Evolutionary conservation across 2,113 vertebrate species (phyloP).

Genomic region (Nettapus auritus): DNA sequence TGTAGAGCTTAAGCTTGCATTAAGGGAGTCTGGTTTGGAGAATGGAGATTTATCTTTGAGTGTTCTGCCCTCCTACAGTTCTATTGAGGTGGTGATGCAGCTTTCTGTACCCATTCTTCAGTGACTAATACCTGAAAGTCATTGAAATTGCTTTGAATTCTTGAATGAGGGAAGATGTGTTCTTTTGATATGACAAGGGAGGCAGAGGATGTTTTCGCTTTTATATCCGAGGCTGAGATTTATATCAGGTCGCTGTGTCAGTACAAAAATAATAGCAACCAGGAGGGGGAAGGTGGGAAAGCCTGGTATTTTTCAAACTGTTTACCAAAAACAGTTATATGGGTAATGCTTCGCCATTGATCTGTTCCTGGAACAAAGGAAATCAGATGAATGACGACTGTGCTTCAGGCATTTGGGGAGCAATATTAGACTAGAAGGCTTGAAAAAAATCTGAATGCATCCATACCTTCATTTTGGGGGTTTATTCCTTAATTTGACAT

Average conservation of each 20-base stretch:
- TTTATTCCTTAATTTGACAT: background rate
- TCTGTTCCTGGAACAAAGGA: background rate
- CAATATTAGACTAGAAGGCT: background rate
- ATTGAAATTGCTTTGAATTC: background rate
- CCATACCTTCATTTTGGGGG: background rate
- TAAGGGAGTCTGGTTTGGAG: background rate
- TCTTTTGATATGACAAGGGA: background rate
- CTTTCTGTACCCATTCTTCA: background rate
- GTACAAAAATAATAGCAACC: background rate
- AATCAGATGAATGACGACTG: background rate
- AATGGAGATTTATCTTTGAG: background rate
- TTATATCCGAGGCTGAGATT: background rate
- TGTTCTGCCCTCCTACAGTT: background rate
- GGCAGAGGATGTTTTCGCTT: background rate
- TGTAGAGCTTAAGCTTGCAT: background rate
- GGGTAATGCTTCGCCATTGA: background rate
- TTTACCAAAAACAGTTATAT: background rate
- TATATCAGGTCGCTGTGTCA: background rate
- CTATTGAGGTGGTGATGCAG: background rate
- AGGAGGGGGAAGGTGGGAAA: background rate
- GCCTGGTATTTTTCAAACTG: background rate
- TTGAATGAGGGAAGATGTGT: background rate
- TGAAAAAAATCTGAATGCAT: background rate
- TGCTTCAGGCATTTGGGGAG: background rate
- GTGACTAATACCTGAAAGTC: constrained; percentile 27